These are phyloP conservation scores for Xiphydria camelus DNA, from an alignment of 2,888 invertebrate genomes.

Conservation along the genomic window DNA sequence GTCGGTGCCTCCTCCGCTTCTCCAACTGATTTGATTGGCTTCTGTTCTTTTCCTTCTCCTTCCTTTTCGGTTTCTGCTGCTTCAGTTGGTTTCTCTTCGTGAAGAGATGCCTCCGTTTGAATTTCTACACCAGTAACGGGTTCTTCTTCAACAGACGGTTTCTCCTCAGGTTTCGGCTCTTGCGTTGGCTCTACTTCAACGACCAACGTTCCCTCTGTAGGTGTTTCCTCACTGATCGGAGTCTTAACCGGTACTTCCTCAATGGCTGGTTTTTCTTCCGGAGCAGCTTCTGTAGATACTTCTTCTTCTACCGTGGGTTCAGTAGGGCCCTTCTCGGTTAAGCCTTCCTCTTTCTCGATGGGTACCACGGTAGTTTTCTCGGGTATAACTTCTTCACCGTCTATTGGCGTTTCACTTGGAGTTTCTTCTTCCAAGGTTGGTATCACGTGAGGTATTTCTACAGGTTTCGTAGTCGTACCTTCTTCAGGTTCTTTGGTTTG, in stretches of 20 bases:
- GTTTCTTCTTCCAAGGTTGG: slow-evolving; percentile 11
- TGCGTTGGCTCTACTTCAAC: slow-evolving; percentile 1
- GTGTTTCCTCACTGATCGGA: not conserved
- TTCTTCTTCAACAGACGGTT: slow-evolving; percentile 9
- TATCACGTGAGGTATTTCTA: no score
- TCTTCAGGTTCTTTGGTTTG: slow-evolving; percentile 7
- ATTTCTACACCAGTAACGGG: slow-evolving; percentile 5
- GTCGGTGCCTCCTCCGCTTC: slow-evolving; percentile 24
- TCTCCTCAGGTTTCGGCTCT: slow-evolving; percentile 1
- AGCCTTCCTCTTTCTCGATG: no score
- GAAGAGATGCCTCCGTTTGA: not conserved
- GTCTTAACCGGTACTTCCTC: slow-evolving; percentile 17
- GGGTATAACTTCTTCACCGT: slow-evolving; percentile 13
- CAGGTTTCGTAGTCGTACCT: slow-evolving; percentile 1
- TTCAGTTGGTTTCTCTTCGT: slow-evolving; percentile 26
- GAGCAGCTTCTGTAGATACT: slow-evolving; percentile 7
- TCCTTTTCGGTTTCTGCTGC: slow-evolving; percentile 24
- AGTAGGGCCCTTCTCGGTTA: slow-evolving; percentile 5
- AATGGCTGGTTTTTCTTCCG: slow-evolving; percentile 13
- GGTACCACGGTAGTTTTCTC: slow-evolving; percentile 3
- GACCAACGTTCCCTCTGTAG: not conserved
- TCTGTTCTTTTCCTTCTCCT: slow-evolving; percentile 18
- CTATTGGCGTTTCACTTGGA: slow-evolving; percentile 3
- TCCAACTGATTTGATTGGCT: slow-evolving; percentile 19
- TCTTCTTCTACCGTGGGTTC: slow-evolving; percentile 3